Evolutionary conservation across 1,140 invertebrate genomes (phyloP).

Genomic region (Atopsyche davidsoni): DNA sequence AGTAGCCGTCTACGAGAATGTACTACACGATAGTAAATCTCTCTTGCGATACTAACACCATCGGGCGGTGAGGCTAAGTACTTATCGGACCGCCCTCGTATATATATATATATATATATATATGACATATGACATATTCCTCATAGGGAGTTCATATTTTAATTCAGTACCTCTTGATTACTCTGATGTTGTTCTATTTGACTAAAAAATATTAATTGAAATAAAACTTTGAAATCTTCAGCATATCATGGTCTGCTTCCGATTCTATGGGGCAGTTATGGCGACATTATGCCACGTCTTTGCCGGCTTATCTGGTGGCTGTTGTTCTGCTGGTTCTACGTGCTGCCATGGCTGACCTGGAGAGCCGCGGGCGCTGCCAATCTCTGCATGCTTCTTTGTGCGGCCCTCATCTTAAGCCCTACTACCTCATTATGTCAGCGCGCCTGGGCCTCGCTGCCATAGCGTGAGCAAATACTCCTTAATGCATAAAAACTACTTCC

Average conservation of each 20-base stretch:
- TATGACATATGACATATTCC: too few relatives aligned
- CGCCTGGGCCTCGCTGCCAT: conserved; percentile 32
- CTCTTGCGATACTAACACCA: too few relatives aligned
- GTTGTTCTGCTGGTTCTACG: conserved; percentile 40
- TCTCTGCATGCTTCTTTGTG: conserved; percentile 41
- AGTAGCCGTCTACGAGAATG: too few relatives aligned
- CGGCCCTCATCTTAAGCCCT: conserved; percentile 38
- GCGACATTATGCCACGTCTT: conserved; percentile 38
- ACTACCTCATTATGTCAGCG: conserved; percentile 37
- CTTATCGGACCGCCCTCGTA: too few relatives aligned
- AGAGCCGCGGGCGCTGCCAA: conserved; percentile 30
- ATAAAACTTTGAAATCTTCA: too few relatives aligned
- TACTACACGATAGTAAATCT: too few relatives aligned
- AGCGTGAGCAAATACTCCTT: conserved; percentile 28
- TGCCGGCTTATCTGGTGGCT: conserved; percentile 39
- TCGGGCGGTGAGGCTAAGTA: too few relatives aligned
- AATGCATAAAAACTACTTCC: neutral
- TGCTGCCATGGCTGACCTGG: conserved; percentile 34
- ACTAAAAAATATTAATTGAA: too few relatives aligned
- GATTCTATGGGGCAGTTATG: conserved; percentile 38
- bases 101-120: too few relatives aligned
- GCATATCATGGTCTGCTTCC: conserved; percentile 33
- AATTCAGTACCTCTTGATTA: too few relatives aligned
- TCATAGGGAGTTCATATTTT: too few relatives aligned
- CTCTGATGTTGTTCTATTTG: too few relatives aligned